Base-by-base conservation (phyloP, 2,797 vertebrate species). In the Rachycentron canadum region DNA sequence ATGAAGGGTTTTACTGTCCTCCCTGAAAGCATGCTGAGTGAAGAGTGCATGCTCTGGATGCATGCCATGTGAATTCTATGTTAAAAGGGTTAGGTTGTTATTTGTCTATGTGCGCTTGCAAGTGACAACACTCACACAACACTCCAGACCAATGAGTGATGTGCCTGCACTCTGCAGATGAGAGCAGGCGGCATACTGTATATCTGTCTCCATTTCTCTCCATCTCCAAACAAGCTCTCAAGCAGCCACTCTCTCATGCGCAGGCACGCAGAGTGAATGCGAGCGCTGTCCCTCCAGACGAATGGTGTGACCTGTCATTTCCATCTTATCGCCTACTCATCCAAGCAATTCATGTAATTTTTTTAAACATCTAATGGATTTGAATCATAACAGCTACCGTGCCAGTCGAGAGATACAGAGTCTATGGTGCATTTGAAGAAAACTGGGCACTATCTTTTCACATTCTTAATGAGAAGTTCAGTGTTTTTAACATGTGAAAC, bases 221-320 rank as follows among this genome's bases (percentile, higher is more conserved):
- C 59, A 38, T 76, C 73, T 72, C 72, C 25, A 45, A 45, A 63
- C 76, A 26, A 64, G 69, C 86, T 83, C 84, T 78, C 11, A 8
- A 76, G 85, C 77, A 66, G 88, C 86, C 79, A 64, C 71, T 82
- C 79, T 17, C 83, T 79, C 66, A 23, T 41, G 76, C 76, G 34
- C 64, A 47, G 30, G 30, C 81, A 47, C 21, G 30, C 69, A 25
- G 59, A 77, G 83, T 40, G 82, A 82, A 84, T 2, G 68, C 14
- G n/a, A 78, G 49, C 38, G 43, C 62, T 2, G 23, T 76, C 74
- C 65, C 69, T 67, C 38, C 68, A 82, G 73, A 82, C 38, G 56
- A 73, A 78, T 36, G 49, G 56, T 75, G 69, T 32, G 78, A 87
- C 76, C 82, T 70, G 69, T 84, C 84, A 76, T 83, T 81, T 84